Evolutionary conservation across 2,113 vertebrate species (phyloP), one percentile per base, ranked within the genome.

Genomic region (Nipponia nippon): DNA sequence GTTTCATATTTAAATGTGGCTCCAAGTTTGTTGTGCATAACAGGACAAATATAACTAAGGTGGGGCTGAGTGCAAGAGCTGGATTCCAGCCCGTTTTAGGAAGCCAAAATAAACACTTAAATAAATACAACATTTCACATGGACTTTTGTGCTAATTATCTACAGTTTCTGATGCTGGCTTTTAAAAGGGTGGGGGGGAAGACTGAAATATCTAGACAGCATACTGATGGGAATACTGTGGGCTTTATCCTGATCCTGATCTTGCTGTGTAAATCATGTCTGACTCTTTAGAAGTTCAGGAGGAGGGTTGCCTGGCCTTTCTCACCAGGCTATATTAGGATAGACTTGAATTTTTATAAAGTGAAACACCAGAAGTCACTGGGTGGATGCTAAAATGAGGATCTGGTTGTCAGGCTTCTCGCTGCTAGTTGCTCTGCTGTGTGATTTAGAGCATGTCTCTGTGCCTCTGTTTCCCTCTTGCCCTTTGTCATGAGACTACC

Each of bases 51-150:
- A 97, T 97, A 98, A 95, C 92, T 88, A 97, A 98, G 97, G 98
- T 98, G 96, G 97, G 90, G 98, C 94, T 95, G 90, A 95, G 94
- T 94, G 77, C 56, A 96, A 92, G 93, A 97, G 88, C 95, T 98
- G 98, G 97, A 96, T 94, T 95, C 93, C 94, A 96, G 96, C 96
- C 96, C 14, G 23, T 80, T 95, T 78, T 36, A 94, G 87, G 83
- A 94, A 97, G 97, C 98, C 98, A 98, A 98, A 98, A 96, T 84
- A 98, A 98, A 98, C 96, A 98, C 89, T 96, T 69, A 42, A 86
- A 78, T 90, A 92, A 97, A 97, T 46, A 69, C 78, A 78, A 49
- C 34, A 15, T 88, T 97, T 97, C 67, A 56, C 71, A 83, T 52
- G 94, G 93, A 88, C 80, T 94, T 97, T 97, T 96, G 97, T 97